phyloP scores from a whole-genome alignment of 2,113 vertebrate species.

The Lota lota region DNA sequence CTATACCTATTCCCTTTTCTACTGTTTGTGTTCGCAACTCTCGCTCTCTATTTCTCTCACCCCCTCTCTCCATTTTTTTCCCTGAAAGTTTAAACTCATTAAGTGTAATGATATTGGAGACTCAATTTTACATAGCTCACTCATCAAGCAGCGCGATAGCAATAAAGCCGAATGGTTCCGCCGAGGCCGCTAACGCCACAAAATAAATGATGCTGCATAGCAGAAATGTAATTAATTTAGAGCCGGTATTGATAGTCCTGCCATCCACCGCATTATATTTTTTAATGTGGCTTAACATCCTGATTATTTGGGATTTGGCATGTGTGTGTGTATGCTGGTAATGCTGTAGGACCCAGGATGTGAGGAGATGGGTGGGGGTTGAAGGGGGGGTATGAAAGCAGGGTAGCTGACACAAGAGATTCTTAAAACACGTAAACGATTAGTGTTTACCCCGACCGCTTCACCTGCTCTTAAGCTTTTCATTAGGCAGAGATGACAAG shows the following conservation, averaged over 20 bases:
- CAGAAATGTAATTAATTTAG: conserved; percentile 99
- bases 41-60: no score
- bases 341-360: no score
- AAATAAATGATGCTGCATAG: conserved; percentile 99
- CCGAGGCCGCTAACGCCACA: conserved; percentile 89
- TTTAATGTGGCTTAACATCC: conserved; percentile 98
- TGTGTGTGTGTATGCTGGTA: conserved; percentile 15
- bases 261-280: conserved; percentile 95
- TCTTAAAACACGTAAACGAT: conserved; percentile 60
- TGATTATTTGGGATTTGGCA: conserved; percentile 73
- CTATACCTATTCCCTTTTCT: no score
- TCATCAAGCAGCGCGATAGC: conserved; percentile 94
- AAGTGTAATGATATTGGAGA: conserved; percentile 93
- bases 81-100: conserved; percentile 92
- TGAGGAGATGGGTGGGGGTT: conserved; percentile 20
- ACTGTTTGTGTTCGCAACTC: no score
- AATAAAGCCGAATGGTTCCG: conserved; percentile 98
- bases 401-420: conserved; percentile 65
- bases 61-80: conserved; percentile 21
- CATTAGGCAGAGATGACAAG: conserved; percentile 66
- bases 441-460: conserved; percentile 62
- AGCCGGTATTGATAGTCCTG: conserved; percentile 99
- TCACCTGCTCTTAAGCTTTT: conserved; percentile 74
- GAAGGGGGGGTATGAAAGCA: conserved; percentile 33
- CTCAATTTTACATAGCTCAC: conserved; percentile 94